Evolutionary conservation across 2,113 vertebrate species (phyloP), one percentile per base, ranked within the genome.

Genomic region (Festucalex cinctus): DNA sequence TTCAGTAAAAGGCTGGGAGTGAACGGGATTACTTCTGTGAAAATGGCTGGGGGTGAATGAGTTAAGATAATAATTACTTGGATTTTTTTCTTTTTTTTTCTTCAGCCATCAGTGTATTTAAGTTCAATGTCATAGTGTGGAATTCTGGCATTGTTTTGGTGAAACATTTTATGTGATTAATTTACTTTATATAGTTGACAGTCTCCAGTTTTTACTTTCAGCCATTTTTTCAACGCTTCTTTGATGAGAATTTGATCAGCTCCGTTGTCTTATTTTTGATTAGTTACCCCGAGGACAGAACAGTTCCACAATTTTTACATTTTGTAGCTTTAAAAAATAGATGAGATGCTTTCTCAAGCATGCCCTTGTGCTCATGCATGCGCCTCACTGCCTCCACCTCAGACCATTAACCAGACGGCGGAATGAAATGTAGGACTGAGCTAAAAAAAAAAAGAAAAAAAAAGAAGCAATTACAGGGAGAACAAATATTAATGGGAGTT

Each of bases 401-500:
- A 84, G 74, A 79, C 80, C 80, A 80, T 88, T 85, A 85, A 71
- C 73, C 75, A 85, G 67, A 78, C 69, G 7, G 53, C 70, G 67
- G 73, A 77, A 77, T 81, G 70, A 85, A 86, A 82, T 74, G 78
- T 64, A 69, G 69, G 74, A 81, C 70, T 65, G 62, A 70, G 26
- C 12, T 22, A 1, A 49, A 62, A 20, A 68, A 81, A 83, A 77
- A 76, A 74, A 9, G 36, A 63, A 24, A 68, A 81, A 84, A 78
- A 75, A 74, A 53, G 66, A 74, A 79, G 74, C 85, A 88, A 89
- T 91, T 90, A 90, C 64, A 72, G 71, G 43, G 81, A 81, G 82
- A 87, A 83, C 82, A 88, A 89, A 91, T 89, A 91, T 91, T 89
- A 90, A 90, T 90, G 83, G 80, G 83, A 88, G 80, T 89, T 91